These are phyloP conservation scores for Muntiacus reevesi DNA, from an alignment of 2,113 vertebrate genomes.

Conservation along the genomic window DNA sequence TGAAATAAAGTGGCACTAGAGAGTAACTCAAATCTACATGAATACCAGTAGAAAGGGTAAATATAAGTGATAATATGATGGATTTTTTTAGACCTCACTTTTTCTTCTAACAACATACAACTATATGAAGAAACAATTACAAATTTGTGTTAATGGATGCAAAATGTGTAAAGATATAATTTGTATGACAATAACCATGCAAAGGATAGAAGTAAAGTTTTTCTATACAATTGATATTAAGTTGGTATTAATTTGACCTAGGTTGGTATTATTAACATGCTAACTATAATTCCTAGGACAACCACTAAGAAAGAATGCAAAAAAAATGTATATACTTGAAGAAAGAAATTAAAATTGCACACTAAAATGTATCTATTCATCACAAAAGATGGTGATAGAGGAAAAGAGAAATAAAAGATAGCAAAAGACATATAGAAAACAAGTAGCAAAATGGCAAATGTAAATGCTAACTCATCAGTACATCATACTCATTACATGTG, in stretches of 20 bases:
- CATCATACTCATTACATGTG: not conserved
- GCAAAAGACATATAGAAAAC: not conserved
- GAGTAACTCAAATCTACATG: not conserved
- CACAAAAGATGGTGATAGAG: not conserved
- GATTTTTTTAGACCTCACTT: not conserved
- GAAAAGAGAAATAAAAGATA: not conserved
- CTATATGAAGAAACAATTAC: not conserved
- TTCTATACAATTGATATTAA: not conserved
- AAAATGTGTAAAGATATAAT: not conserved
- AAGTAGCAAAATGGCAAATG: not conserved
- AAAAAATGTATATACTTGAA: not conserved
- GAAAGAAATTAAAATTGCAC: not conserved
- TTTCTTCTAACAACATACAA: not conserved
- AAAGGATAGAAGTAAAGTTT: not conserved
- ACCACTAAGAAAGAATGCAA: not conserved
- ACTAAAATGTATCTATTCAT: not conserved
- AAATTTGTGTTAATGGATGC: not conserved
- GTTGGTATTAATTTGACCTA: not conserved
- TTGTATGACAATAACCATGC: not conserved
- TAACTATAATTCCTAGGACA: not conserved
- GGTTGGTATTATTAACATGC: not conserved
- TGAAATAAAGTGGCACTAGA: not conserved
- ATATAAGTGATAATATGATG: not conserved
- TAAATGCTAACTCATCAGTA: not conserved
- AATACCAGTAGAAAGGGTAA: not conserved